phyloP scores from a whole-genome alignment of 2,797 vertebrate species.

The Poeciliopsis gracilis region DNA sequence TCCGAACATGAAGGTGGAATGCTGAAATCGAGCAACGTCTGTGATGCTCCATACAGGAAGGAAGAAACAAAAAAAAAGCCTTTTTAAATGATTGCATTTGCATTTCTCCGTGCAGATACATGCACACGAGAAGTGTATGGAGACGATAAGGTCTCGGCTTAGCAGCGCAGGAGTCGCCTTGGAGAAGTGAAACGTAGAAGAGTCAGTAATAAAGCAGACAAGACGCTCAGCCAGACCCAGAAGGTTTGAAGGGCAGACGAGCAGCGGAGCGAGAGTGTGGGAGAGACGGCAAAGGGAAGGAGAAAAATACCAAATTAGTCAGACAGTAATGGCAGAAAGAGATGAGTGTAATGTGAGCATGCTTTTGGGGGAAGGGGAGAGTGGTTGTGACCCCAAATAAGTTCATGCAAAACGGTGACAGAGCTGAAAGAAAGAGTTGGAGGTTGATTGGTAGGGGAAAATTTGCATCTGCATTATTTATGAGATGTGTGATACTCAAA shows the following conservation, averaged over 20 bases:
- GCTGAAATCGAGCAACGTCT: constrained; percentile 52
- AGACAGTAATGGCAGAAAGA: constrained; percentile 66
- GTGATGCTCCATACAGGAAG: constrained; percentile 40
- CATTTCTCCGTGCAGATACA: constrained; percentile 17
- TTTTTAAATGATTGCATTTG: constrained; percentile 1
- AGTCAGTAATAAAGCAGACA: constrained; percentile 94
- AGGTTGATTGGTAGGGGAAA: constrained; percentile 24
- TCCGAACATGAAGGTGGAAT: constrained; percentile 28
- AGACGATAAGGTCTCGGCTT: constrained; percentile 83
- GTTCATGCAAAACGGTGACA: constrained; percentile 52
- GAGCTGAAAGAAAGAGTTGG: constrained; percentile 35
- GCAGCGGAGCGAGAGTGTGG: constrained; percentile 20
- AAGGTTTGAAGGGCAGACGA: constrained; percentile 86
- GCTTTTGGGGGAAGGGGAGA: constrained; percentile 15
- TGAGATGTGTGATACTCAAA: constrained; percentile 28
- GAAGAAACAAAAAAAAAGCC: constrained; percentile 28
- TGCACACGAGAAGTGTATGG: constrained; percentile 70
- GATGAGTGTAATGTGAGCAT: constrained; percentile 58
- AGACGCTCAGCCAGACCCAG: constrained; percentile 86
- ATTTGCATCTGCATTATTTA: constrained; percentile 61
- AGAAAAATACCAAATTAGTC: constrained; percentile 73
- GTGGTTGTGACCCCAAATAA: constrained; percentile 52
- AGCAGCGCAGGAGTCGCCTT: constrained; percentile 80
- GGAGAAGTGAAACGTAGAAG: constrained; percentile 92
- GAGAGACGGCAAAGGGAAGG: constrained; percentile 49